Evolutionary conservation across 2,113 vertebrate species (phyloP), one percentile per base, ranked within the genome.

Genomic region (Chamaetylas fuelleborni): DNA sequence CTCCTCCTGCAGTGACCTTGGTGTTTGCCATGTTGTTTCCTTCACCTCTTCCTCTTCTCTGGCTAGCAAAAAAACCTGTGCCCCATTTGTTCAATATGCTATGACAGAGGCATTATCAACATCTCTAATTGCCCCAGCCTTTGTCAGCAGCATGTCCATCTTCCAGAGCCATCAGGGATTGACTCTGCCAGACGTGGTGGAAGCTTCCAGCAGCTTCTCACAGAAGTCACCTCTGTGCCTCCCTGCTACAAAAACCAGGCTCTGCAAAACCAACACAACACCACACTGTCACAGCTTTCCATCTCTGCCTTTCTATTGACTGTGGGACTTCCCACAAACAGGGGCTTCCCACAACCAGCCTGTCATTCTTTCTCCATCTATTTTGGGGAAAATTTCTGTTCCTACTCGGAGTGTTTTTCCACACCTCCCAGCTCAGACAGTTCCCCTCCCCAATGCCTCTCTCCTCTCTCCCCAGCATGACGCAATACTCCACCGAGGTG

Each of bases 401-500:
- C 48, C 71, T 57, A 8, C 83, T 19, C 5, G 0, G 29, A 65
- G 5, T 26, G 11, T 14, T 73, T 45, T 42, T 13, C 69, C 43
- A 66, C 12, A 4, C 25, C 23, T 83, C 40, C 62, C 7, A 0
- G 1, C 19, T 20, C 1, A 2, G 36, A 3, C 12, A 14, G n/a
- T 11, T 50, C 70, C 57, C 48, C 43, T 23, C 22, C 47, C 4
- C 23, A 8, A 9, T 0, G 0, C 16, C 26, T 18, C 34, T 92
- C 79, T 80, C 38, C 50, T 88, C 26, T 74, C 76, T 72, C 76
- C 60, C 72, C 79, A 97, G 96, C n/a, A 18, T 0, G 42, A 85
- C 57, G n/a, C 86, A 92, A 17, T 62, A 82, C 81, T 92, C 81
- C 78, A 97, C 95, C 1, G 93, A 95, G 25, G 91, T 96, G 58